phyloP scores from a whole-genome alignment of 2,113 vertebrate genomes.

The Ciconia maguari region DNA sequence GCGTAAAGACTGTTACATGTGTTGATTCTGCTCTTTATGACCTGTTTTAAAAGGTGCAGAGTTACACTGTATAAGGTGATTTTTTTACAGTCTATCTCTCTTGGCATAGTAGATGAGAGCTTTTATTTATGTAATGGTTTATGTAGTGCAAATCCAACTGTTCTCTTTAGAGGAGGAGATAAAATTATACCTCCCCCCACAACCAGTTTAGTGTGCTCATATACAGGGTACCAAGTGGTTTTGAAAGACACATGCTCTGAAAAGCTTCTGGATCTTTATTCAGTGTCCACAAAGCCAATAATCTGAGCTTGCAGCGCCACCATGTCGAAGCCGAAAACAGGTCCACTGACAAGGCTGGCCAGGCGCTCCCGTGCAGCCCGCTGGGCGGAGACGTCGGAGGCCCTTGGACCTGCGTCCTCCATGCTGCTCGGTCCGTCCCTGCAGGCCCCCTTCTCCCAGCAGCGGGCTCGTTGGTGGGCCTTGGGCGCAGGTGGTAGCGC shows the following conservation, averaged over 20 bases:
- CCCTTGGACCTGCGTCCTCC: neutral
- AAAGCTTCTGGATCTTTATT: neutral
- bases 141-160: neutral
- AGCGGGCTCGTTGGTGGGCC: fast-evolving
- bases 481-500: neutral
- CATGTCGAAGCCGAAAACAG: fast-evolving
- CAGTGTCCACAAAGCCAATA: neutral
- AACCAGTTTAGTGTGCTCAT: neutral
- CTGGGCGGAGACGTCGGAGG: fast-evolving
- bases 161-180: neutral
- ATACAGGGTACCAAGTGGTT: neutral
- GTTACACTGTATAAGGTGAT: neutral
- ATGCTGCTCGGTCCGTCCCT: fast-evolving
- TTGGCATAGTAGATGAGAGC: neutral
- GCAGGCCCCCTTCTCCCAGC: neutral
- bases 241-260: neutral
- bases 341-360: too few relatives aligned
- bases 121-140: neutral
- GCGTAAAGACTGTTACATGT: neutral
- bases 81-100: neutral
- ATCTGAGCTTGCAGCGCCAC: neutral
- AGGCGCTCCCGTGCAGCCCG: neutral
- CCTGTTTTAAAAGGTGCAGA: neutral
- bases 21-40: neutral
- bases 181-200: neutral